These are phyloP conservation scores for Parotia lawesii DNA, from an alignment of 2,113 vertebrate species.

Conservation along the genomic window DNA sequence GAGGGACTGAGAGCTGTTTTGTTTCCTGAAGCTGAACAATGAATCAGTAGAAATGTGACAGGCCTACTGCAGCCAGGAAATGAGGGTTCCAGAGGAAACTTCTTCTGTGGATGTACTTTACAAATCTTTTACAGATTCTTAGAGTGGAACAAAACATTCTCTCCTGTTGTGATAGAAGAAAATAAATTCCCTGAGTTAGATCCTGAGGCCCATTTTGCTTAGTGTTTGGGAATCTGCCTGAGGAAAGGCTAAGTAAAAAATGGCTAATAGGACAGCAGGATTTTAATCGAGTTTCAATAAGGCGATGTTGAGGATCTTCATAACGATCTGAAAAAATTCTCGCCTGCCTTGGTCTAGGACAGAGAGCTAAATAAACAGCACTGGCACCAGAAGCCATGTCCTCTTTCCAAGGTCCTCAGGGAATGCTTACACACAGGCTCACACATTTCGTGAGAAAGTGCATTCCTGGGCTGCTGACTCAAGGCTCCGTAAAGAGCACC, in stretches of 20 bases:
- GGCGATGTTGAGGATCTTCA: not conserved
- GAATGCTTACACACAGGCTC: accelerated
- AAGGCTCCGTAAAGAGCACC: not conserved
- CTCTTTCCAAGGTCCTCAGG: not conserved
- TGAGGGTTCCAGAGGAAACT: not conserved
- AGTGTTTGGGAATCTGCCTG: not conserved
- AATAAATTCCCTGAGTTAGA: not conserved
- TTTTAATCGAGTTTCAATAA: not conserved
- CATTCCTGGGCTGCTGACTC: not conserved
- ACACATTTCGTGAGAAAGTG: not conserved
- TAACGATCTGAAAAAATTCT: not conserved
- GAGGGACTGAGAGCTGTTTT: not conserved
- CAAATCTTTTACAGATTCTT: not conserved
- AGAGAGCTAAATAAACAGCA: not conserved
- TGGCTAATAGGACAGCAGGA: not conserved
- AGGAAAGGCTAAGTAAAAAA: not conserved
- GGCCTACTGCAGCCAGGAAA: not conserved
- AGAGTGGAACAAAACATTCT: not conserved
- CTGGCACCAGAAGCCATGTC: not conserved
- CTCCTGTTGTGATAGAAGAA: not conserved
- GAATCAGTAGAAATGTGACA: not conserved
- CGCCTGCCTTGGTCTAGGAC: not conserved
- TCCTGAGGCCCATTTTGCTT: not conserved
- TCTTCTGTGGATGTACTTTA: not conserved
- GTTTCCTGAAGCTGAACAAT: not conserved